These are phyloP conservation scores for Nephotettix cincticeps DNA, from an alignment of 1,140 invertebrate species.

Conservation along the genomic window DNA sequence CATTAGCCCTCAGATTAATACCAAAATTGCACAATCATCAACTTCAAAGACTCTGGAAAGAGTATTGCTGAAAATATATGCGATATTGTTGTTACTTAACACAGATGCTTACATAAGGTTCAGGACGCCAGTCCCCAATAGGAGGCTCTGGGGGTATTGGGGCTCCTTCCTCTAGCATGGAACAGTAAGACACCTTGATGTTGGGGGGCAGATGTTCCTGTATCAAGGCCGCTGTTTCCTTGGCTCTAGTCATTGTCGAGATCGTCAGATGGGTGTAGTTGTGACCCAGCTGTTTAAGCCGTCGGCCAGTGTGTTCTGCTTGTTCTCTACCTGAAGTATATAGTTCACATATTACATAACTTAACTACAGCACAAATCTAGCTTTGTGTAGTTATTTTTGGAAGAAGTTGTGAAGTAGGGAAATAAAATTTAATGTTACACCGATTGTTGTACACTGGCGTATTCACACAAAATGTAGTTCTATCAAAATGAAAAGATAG, in stretches of 20 bases:
- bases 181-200: slow-evolving; percentile 59
- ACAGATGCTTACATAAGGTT: slow-evolving; percentile 63
- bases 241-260: slow-evolving; percentile 89
- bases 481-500: too few species aligned
- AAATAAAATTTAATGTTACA: slow-evolving; percentile 27
- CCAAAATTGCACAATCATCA: too few species aligned
- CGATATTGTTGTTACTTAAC: too few species aligned
- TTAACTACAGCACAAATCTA: not conserved
- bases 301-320: slow-evolving; percentile 76
- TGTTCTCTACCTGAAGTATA: slow-evolving; percentile 69
- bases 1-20: too few species aligned
- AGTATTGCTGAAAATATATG: too few species aligned
- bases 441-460: slow-evolving; percentile 37
- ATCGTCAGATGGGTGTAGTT: slow-evolving; percentile 76
- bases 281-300: slow-evolving; percentile 70
- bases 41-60: too few species aligned
- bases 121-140: slow-evolving; percentile 80
- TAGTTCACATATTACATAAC: too few species aligned
- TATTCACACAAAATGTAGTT: too few species aligned
- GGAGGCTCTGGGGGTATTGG: slow-evolving; percentile 95
- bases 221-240: slow-evolving; percentile 46
- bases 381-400: not conserved
- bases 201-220: slow-evolving; percentile 43
- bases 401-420: slow-evolving; percentile 22
- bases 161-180: slow-evolving; percentile 89